Evolutionary conservation across 2,113 vertebrate genomes (phyloP).

Genomic region (Halcyon malimbica): DNA sequence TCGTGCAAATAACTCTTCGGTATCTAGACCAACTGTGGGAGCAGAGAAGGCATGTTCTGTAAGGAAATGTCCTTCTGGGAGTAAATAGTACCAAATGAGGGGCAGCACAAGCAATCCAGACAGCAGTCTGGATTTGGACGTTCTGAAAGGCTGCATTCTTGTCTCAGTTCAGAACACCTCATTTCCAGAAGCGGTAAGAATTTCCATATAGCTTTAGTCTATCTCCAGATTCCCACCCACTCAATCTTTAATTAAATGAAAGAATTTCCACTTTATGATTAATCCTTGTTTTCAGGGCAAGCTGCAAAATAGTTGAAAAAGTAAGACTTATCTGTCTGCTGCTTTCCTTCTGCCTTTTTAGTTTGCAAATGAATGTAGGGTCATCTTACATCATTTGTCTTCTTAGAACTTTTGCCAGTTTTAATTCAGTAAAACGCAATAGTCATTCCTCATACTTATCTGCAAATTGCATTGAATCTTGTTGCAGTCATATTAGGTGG

Average conservation of each 20-base stretch:
- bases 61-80: not conserved
- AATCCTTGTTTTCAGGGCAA: slow-evolving; percentile 50
- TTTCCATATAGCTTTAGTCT: slow-evolving; percentile 5
- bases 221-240: slow-evolving; percentile 25
- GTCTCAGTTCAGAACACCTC: not conserved
- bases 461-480: slow-evolving; percentile 79
- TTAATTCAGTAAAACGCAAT: slow-evolving; percentile 78
- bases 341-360: slow-evolving; percentile 58
- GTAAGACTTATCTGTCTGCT: slow-evolving; percentile 61
- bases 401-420: slow-evolving; percentile 73
- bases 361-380: slow-evolving; percentile 63
- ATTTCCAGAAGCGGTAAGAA: not conserved
- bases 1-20: not conserved
- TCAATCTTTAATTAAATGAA: slow-evolving; percentile 59
- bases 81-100: not conserved
- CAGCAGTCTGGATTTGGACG: not conserved
- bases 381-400: slow-evolving; percentile 74
- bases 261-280: slow-evolving; percentile 59
- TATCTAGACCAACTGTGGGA: not conserved
- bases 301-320: slow-evolving; percentile 55
- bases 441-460: slow-evolving; percentile 82
- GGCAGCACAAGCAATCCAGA: not conserved
- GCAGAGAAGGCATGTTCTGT: not conserved
- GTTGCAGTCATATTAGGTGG: slow-evolving; percentile 78
- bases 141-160: not conserved